A percentile compares a stretch with the other conserved stretches of the same genome.
phyloP scores from a whole-genome alignment of 2,888 invertebrate genomes.

The Harpalus rufipes region DNA sequence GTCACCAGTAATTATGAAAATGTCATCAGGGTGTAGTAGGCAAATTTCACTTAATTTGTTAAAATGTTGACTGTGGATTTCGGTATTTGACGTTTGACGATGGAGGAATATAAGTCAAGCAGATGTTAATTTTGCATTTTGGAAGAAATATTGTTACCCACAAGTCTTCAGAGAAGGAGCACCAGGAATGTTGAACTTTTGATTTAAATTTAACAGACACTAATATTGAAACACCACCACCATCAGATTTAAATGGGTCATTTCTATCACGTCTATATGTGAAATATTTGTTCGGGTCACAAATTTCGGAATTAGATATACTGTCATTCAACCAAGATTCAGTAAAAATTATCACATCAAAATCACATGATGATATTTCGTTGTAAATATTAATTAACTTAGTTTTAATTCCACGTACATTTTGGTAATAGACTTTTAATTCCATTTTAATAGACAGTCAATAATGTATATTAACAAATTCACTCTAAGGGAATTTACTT shows the following conservation, averaged over 20 bases:
- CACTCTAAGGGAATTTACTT: not conserved
- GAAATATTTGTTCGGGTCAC: slow-evolving; percentile 6
- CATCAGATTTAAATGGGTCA: not conserved
- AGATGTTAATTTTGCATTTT: not conserved
- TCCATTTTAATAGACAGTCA: not conserved
- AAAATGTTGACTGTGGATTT: not conserved
- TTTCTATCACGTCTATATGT: not conserved
- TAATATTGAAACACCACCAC: not conserved
- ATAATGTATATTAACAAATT: not conserved
- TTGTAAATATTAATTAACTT: not conserved
- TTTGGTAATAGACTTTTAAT: not conserved
- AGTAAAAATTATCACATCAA: not conserved
- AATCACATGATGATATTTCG: not conserved
- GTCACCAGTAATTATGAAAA: slow-evolving; percentile 8
- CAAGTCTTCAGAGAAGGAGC: not conserved
- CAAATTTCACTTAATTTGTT: slow-evolving; percentile 12
- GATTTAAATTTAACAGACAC: not conserved
- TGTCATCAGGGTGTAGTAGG: not conserved
- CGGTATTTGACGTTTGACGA: not conserved
- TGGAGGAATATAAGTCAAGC: not conserved
- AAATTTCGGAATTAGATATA: not conserved
- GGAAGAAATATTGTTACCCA: slow-evolving; percentile 15
- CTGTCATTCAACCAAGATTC: not conserved
- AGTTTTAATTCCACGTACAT: slow-evolving; percentile 3
- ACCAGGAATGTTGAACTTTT: not conserved